Conservation (phyloP, 2,797 vertebrate species). For the Sebastes goodei region DNA sequence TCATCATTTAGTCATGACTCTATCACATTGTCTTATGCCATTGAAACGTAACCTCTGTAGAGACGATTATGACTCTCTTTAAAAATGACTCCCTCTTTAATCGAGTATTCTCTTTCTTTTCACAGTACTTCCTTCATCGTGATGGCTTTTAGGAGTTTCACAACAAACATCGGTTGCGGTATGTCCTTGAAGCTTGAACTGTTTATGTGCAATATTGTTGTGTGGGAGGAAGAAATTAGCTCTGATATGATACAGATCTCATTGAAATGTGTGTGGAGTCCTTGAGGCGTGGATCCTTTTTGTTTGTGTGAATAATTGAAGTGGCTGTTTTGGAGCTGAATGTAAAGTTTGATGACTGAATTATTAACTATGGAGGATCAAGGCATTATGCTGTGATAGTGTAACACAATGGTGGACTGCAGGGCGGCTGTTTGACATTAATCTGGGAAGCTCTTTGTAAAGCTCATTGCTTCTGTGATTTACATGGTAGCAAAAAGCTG, state of each 20-base stretch:
- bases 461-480: background rate
- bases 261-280: background rate
- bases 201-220: background rate
- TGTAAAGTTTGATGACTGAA: slow-evolving; percentile 2
- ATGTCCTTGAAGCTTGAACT: background rate
- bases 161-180: background rate
- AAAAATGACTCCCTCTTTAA: background rate
- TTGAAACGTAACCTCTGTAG: background rate
- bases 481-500: background rate
- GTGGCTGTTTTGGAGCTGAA: background rate
- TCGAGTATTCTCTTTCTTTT: background rate
- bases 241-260: background rate
- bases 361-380: background rate
- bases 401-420: background rate
- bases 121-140: too few relatives aligned
- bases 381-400: background rate
- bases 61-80: background rate
- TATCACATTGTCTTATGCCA: background rate
- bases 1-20: slow-evolving; percentile 19
- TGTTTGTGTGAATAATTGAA: background rate
- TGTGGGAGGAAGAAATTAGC: background rate
- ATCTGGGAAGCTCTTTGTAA: background rate
- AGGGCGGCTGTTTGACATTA: background rate
- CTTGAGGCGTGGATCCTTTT: background rate
- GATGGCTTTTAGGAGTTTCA: background rate